Base-by-base conservation (phyloP, 2,888 invertebrate species). In the Hylaea fasciaria region DNA sequence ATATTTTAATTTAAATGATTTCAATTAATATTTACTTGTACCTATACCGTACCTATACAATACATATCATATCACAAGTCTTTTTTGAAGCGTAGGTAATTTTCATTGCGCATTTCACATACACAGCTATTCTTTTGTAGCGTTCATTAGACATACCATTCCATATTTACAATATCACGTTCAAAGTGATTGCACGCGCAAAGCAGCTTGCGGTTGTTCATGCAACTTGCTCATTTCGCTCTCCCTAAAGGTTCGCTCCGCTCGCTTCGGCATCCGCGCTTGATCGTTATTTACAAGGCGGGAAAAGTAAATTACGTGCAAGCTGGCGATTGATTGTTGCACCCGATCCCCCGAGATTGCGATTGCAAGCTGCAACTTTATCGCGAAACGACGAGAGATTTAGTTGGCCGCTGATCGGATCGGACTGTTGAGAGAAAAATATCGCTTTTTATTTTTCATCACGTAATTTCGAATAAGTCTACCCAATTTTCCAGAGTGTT, bases 231-330 rank as follows among this genome's bases (percentile, higher is more conserved):
- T 53, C 52, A 51, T 47, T 52, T 44, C 40, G 56, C 56, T 12
- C 51, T 56, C 51, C 52, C 60, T 39, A 32, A 44, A 56, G 56
- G 17, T 40, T 44, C 14, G 52, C 56, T 50, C n/a, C 50, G 54
- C 46, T 46, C 46, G 55, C 50, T 56, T 47, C 16, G 37, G 16
- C 46, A 69, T 70, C 77, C 73, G 74, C 76, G 80, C 77, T 79
- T 80, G 79, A 77, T 78, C 77, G 79, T 82, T 85, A 83, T 85
- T 86, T 86, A 84, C 83, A 80, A 84, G 84, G 81, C 82, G 82
- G 80, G 78, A 82, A 81, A 84, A 86, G 82, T 85, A 87, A 87
- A 87, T 86, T 84, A 86, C 85, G 74, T 71, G 69, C 75, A 71
- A 78, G 81, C 78, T 70, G 70, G 72, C 78, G 84, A 86, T 86